phyloP scores from a whole-genome alignment of 2,888 invertebrate genomes.

The Eugnorisma glareosa region DNA sequence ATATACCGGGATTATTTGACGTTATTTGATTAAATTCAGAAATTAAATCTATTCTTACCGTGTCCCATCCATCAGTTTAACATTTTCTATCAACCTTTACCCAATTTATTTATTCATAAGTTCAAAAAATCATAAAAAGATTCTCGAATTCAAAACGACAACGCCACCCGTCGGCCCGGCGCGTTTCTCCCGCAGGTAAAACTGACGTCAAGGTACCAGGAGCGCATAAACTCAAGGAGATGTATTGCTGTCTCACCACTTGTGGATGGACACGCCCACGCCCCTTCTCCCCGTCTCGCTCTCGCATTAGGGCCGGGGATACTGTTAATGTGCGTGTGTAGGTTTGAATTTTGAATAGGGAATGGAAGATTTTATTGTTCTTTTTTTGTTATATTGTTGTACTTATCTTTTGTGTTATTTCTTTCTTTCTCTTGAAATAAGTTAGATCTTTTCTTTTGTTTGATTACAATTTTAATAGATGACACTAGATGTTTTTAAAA shows the following conservation, averaged over 20 bases:
- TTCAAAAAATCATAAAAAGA: slow-evolving; percentile 7
- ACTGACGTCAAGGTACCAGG: slow-evolving; percentile 81
- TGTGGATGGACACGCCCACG: slow-evolving; percentile 80
- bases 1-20: background rate
- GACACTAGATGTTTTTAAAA: background rate
- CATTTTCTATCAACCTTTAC: background rate
- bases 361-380: slow-evolving; percentile 39
- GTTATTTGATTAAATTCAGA: background rate
- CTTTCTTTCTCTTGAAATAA: background rate
- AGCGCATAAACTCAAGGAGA: slow-evolving; percentile 72
- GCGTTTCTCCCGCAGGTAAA: slow-evolving; percentile 76
- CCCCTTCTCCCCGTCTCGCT: slow-evolving; percentile 74
- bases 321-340: slow-evolving; percentile 36
- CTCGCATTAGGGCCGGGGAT: slow-evolving; percentile 58
- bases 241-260: slow-evolving; percentile 65
- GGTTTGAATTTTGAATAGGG: slow-evolving; percentile 60
- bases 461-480: background rate
- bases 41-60: background rate
- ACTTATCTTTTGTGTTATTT: slow-evolving; percentile 1
- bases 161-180: slow-evolving; percentile 60
- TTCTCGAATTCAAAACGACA: slow-evolving; percentile 26
- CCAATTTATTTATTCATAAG: background rate
- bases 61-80: background rate
- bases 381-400: slow-evolving; percentile 17
- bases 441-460: background rate